These are phyloP conservation scores for Sminthurides aquaticus DNA, from an alignment of 2,888 invertebrate species.

Conservation along the genomic window DNA sequence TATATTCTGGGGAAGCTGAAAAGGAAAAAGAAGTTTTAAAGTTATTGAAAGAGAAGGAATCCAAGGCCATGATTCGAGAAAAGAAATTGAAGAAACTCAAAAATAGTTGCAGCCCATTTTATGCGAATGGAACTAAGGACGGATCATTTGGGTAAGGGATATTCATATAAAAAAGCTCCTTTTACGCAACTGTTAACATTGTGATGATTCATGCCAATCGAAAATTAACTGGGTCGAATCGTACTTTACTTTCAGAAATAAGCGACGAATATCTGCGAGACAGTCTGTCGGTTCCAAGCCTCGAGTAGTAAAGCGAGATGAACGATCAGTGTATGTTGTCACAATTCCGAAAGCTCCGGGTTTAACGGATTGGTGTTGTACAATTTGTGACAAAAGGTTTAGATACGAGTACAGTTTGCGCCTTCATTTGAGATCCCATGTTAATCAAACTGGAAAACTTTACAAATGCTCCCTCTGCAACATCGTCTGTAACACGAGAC, in stretches of 20 bases:
- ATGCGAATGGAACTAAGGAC: not conserved
- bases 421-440: slow-evolving; percentile 23
- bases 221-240: too few relatives aligned
- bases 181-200: not conserved
- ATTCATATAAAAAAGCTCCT: not conserved
- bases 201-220: too few relatives aligned
- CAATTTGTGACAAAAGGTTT: slow-evolving; percentile 24
- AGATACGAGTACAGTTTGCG: slow-evolving; percentile 17
- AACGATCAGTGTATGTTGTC: not conserved
- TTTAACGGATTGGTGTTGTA: slow-evolving; percentile 7
- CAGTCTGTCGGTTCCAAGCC: too few relatives aligned
- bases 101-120: slow-evolving; percentile 14
- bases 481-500: slow-evolving; percentile 21
- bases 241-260: too few relatives aligned
- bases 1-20: slow-evolving; percentile 25
- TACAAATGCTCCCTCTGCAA: slow-evolving; percentile 27
- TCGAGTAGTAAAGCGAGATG: too few relatives aligned
- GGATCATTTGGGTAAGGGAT: not conserved
- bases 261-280: too few relatives aligned
- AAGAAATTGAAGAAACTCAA: slow-evolving; percentile 24
- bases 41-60: slow-evolving; percentile 22
- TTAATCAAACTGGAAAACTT: slow-evolving; percentile 19
- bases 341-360: slow-evolving; percentile 3
- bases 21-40: slow-evolving; percentile 22
- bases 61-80: slow-evolving; percentile 11